Conservation (phyloP, 2,113 vertebrate genomes). For the Serinus canaria region DNA sequence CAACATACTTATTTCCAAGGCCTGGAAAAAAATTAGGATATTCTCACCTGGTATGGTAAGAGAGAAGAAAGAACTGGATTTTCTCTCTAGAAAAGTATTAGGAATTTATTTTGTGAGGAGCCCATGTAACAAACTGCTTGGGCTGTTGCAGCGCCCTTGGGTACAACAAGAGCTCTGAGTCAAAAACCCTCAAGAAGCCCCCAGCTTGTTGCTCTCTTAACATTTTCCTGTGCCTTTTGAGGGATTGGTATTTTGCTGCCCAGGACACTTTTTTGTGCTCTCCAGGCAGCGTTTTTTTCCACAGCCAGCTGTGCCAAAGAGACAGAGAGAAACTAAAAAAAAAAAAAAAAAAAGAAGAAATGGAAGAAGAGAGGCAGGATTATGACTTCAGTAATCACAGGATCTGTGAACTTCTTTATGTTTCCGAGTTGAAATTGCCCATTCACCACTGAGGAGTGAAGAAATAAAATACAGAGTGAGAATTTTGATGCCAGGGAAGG, state of each 20-base stretch:
- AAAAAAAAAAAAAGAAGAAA: neutral
- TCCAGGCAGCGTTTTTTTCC: neutral
- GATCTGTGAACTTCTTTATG: neutral
- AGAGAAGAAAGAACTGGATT: neutral
- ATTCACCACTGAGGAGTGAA: neutral
- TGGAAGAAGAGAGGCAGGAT: neutral
- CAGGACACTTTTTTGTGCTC: neutral
- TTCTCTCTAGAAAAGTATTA: neutral
- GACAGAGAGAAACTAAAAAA: neutral
- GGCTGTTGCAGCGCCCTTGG: neutral
- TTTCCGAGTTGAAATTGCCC: neutral
- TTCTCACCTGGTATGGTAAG: neutral
- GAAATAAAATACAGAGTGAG: neutral
- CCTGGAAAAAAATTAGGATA: neutral
- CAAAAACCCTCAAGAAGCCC: neutral
- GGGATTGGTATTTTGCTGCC: neutral
- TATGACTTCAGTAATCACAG: neutral
- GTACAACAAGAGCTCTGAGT: neutral
- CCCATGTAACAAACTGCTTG: rapidly evolving
- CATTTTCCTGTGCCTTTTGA: neutral
- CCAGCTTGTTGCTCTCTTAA: neutral
- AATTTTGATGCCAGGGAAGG: neutral
- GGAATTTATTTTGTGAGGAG: neutral
- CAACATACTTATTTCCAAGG: neutral
- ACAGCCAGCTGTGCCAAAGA: neutral